Evolutionary conservation across 2,888 invertebrate genomes (phyloP), one percentile per base, ranked within the genome.

Genomic region (Drosophila tanythrix): DNA sequence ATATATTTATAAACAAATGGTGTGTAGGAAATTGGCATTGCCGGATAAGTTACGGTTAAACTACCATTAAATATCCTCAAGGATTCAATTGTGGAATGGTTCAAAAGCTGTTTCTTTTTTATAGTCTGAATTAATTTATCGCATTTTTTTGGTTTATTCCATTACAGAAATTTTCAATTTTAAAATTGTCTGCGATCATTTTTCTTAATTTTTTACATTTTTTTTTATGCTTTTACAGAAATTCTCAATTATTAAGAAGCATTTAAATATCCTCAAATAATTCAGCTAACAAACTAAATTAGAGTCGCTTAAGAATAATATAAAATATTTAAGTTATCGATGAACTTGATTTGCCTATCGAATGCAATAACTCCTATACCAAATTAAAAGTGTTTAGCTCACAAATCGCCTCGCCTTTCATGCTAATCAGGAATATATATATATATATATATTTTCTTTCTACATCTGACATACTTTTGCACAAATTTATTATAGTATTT

Each of bases 81-180:
- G n/a, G 4, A 11, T n/a, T 10, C 4, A 1, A 11, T 11, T 40
- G 4, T 1, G 2, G 4, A 4, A 10, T n/a, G n/a, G n/a, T 1
- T 11, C 0, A 40, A 40, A 3, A 21, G 0, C 0, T 43, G 43
- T 3, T 13, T 21, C 1, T 13, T 0, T 21, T 11, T 13, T 3
- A 21, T 6, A 43, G 21, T 13, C 13, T 13, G 6, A 2, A 5
- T 40, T 10, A 1, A 21, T 21, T 43, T 18, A 18, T 1, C 7
- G 27, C 27, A 27, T 27, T 27, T 27, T 27, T 27, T 5, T 21
- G 21, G 4, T 27, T 27, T 27, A 27, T 27, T 27, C 27, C 3
- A 27, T 27, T 27, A 27, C 27, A 27, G 27, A 27, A 27, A 27
- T 27, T 4, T 4, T 27, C 4, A 5, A 29, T 29, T 29, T 29